Evolutionary conservation across 2,888 invertebrate genomes (phyloP), one percentile per base, ranked within the genome.

Genomic region (Nebria salina): DNA sequence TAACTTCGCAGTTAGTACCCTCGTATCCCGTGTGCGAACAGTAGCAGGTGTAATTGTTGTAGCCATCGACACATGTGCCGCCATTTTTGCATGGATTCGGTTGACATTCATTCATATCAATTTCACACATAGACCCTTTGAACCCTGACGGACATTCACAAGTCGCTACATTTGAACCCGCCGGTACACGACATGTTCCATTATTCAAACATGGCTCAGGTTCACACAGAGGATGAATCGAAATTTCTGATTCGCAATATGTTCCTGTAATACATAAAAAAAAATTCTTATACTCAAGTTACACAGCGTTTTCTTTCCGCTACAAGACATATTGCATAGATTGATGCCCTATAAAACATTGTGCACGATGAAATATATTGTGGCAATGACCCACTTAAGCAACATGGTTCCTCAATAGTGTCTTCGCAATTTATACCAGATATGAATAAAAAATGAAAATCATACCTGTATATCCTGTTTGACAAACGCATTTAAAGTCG

Each of bases 181-280:
- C 76, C 6, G 54, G 41, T 1, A 81, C 74, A 15, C 84, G 84
- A 83, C 91, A 92, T 1, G 91, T 89, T 82, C 94, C 96, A 86
- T 94, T 94, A 89, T 97, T 94, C 83, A 91, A 89, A 87, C 98
- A 98, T 1, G 96, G 96, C 85, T 92, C 92, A 82, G 92, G 91
- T 85, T 92, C 92, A 89, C 97, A 97, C 82, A 92, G 89, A 73
- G 93, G 93, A 87, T 94, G 93, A 82, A 92, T 90, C 77, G 92
- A 93, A 75, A 94, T 91, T 87, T 94, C 94, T 80, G 92, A 92
- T 86, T 96, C 95, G 88, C 97, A 97, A 86, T 91, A 90, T 72
- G 87, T 87, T 6, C 93, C 93, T 92, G 86, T 9, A 84, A 83
- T 70, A 72, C 0, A 34, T 1, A 34, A 34, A 34, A 34, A 34